Conservation (phyloP, 2,888 invertebrate genomes). For the Cephus pulcher region DNA sequence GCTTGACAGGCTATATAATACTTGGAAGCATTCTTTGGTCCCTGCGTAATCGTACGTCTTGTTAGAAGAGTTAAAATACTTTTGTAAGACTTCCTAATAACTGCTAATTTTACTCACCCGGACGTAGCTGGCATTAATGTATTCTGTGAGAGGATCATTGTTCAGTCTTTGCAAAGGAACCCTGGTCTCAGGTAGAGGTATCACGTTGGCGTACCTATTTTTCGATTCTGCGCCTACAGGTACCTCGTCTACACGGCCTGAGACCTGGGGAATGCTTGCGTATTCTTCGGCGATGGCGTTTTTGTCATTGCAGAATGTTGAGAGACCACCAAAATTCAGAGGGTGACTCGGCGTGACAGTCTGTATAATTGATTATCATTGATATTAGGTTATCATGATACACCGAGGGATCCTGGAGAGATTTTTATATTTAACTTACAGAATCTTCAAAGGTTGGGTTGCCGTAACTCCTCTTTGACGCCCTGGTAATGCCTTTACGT, state of each 20-base stretch:
- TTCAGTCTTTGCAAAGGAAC: constrained; percentile 80
- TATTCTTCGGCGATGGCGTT: constrained; percentile 86
- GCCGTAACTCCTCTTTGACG: constrained; percentile 89
- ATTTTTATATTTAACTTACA: constrained; percentile 66
- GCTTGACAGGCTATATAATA: constrained; percentile 95
- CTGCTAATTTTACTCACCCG: constrained; percentile 73
- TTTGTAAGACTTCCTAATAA: background rate
- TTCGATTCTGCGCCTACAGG: constrained; percentile 90
- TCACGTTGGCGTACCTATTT: constrained; percentile 94
- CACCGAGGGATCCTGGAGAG: background rate
- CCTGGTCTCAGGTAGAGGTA: constrained; percentile 91
- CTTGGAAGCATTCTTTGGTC: constrained; percentile 83
- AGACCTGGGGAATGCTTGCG: constrained; percentile 82
- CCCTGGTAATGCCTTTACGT: constrained; percentile 77
- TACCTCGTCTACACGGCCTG: constrained; percentile 83
- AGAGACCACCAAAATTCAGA: constrained; percentile 82
- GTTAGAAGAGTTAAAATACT: background rate
- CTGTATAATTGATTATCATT: constrained; percentile 34
- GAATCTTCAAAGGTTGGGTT: constrained; percentile 93
- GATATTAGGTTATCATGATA: background rate
- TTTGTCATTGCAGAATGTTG: constrained; percentile 78
- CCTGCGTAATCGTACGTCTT: constrained; percentile 69
- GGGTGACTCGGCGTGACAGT: constrained; percentile 75
- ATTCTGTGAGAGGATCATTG: constrained; percentile 84
- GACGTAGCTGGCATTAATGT: constrained; percentile 94